Evolutionary conservation across 1,140 invertebrate genomes (phyloP).

Genomic region (Eupristina koningsbergeri): DNA sequence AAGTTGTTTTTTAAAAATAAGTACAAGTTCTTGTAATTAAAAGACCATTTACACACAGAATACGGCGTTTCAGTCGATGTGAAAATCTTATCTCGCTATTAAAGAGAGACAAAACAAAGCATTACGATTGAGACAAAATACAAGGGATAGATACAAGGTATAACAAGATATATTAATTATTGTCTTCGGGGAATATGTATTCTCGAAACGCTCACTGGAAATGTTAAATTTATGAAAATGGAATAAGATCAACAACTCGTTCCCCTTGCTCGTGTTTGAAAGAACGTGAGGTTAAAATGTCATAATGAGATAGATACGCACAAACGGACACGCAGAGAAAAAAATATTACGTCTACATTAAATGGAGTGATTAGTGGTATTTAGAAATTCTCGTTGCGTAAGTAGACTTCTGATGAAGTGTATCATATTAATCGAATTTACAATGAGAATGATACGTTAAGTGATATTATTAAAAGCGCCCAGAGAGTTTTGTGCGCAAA

Average conservation of each 20-base stretch:
- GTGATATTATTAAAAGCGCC: background rate
- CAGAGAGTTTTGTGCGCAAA: background rate
- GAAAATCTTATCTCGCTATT: background rate
- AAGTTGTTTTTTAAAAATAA: too few species aligned
- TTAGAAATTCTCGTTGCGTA: slow-evolving; percentile 14
- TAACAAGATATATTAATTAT: background rate
- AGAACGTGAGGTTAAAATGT: slow-evolving; percentile 33
- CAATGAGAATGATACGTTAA: background rate
- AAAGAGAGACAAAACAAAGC: background rate
- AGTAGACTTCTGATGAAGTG: background rate
- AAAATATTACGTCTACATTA: background rate
- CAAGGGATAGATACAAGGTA: background rate
- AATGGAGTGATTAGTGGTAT: background rate
- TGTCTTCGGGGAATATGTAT: background rate
- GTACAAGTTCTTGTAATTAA: too few species aligned
- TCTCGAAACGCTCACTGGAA: background rate
- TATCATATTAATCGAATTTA: background rate
- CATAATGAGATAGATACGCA: slow-evolving; percentile 29
- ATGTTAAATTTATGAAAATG: background rate
- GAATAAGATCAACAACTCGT: background rate
- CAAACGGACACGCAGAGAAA: background rate
- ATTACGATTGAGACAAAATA: background rate
- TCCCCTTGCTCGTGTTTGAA: background rate
- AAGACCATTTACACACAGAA: too few species aligned
- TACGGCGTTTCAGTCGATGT: background rate